Conservation (phyloP, 35 echinoderm and acorn worm species). For the Ptychodera flava region DNA sequence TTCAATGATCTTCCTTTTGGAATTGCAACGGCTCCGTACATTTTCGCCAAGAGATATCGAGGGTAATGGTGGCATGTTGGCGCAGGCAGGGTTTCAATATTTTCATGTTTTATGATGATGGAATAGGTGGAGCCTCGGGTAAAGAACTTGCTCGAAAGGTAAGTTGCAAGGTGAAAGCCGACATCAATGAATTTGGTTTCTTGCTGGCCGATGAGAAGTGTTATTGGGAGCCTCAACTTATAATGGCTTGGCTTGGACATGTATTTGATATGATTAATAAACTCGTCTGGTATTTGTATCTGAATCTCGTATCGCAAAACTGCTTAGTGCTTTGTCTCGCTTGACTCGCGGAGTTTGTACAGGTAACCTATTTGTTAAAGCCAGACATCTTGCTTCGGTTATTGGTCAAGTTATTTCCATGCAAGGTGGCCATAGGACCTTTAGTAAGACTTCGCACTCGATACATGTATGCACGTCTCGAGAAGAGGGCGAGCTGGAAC, state of each 20-base stretch:
- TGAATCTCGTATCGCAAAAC: background rate
- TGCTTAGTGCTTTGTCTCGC: constrained; percentile 1
- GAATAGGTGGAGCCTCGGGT: constrained; percentile 11
- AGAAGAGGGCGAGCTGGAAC: no score
- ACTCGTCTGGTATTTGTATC: background rate
- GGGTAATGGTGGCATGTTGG: constrained; percentile 33
- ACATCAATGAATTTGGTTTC: constrained; percentile 24
- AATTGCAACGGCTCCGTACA: constrained; percentile 26
- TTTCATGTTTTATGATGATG: constrained; percentile 45
- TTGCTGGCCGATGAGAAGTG: constrained; percentile 38
- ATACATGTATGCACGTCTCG: no score
- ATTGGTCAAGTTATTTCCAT: no score
- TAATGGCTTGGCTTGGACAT: constrained; percentile 21
- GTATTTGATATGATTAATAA: background rate
- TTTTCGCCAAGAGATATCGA: constrained; percentile 27
- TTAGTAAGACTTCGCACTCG: no score
- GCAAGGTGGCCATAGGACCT: no score
- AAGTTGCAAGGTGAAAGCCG: constrained; percentile 22
- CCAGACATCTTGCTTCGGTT: no score
- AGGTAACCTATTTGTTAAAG: no score
- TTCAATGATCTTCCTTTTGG: constrained; percentile 42
- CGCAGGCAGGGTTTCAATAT: constrained; percentile 28
- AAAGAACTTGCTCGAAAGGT: background rate
- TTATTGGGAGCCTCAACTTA: constrained; percentile 13
- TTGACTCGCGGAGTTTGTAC: background rate